Conservation (phyloP, 2,888 invertebrate genomes). For the Rugalucina vietnamica region DNA sequence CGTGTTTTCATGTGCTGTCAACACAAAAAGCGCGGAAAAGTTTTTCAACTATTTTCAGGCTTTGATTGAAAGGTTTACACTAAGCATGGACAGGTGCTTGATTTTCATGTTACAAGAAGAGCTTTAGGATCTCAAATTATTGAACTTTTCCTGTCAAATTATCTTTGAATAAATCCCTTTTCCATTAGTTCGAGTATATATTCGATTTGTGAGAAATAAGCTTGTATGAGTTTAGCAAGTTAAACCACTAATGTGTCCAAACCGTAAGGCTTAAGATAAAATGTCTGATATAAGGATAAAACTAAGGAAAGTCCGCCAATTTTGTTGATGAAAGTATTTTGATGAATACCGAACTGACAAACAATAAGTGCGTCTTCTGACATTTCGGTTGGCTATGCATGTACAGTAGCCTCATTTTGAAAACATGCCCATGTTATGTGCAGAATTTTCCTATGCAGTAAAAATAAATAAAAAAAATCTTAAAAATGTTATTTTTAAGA, state of each 20-base stretch:
- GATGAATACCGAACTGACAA: no score
- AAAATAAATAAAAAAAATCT: no score
- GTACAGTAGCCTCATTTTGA: no score
- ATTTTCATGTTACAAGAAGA: constrained; percentile 5
- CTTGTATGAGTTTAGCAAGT: constrained; percentile 9
- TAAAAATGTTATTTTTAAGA: no score
- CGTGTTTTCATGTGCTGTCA: constrained; percentile 42
- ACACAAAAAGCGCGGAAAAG: constrained; percentile 32
- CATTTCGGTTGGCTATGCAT: no score
- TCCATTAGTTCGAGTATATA: constrained; percentile 47
- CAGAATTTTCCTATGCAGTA: no score
- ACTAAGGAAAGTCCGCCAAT: background rate
- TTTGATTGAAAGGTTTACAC: constrained; percentile 15
- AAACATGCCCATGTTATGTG: no score
- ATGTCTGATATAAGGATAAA: background rate
- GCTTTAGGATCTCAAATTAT: constrained; percentile 8
- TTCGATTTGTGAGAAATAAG: constrained; percentile 11
- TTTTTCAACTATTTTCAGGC: constrained; percentile 8
- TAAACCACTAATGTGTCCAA: constrained; percentile 9
- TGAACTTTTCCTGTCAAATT: constrained; percentile 38
- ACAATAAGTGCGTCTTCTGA: no score
- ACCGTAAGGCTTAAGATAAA: background rate
- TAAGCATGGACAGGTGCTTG: constrained; percentile 34
- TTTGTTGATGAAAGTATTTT: no score
- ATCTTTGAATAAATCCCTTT: constrained; percentile 49